phyloP scores from a whole-genome alignment of 2,797 vertebrate genomes.

The Prunella strophiata region DNA sequence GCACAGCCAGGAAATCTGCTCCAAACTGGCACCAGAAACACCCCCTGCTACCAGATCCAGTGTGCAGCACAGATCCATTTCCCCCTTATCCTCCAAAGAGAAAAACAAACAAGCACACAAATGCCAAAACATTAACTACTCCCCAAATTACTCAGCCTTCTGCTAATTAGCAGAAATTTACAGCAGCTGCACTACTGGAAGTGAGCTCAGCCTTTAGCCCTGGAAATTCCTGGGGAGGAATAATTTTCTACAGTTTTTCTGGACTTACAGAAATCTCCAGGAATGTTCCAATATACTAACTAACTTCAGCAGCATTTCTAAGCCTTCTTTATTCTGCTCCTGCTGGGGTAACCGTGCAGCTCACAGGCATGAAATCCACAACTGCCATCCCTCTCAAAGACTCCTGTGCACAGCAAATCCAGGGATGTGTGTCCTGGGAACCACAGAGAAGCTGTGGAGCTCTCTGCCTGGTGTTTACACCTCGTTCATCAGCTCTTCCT shows the following conservation, averaged over 20 bases:
- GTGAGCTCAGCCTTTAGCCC: slow-evolving; percentile 41
- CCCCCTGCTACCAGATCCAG: background rate
- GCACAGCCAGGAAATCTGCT: background rate
- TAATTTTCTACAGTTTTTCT: slow-evolving; percentile 34
- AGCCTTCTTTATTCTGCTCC: slow-evolving; percentile 52
- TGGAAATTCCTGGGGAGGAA: slow-evolving; percentile 26
- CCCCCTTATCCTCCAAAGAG: slow-evolving; percentile 9
- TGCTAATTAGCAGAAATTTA: slow-evolving; percentile 59
- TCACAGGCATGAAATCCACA: slow-evolving; percentile 31
- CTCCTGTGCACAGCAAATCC: background rate
- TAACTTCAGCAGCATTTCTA: slow-evolving; percentile 56
- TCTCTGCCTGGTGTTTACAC: background rate
- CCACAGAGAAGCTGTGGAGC: background rate
- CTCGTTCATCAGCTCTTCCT: slow-evolving; percentile 1
- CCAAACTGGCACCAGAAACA: background rate
- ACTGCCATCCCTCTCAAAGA: background rate
- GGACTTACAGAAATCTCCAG: slow-evolving; percentile 2
- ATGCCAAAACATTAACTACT: slow-evolving; percentile 32
- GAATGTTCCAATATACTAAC: slow-evolving; percentile 39
- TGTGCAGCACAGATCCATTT: background rate
- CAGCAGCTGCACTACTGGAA: slow-evolving; percentile 61
- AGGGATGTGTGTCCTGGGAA: background rate
- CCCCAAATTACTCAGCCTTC: slow-evolving; percentile 39
- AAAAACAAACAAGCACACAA: slow-evolving; percentile 40
- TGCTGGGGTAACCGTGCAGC: background rate